Conservation (phyloP, 1,140 invertebrate species). For the Brachionus calyciflorus region DNA sequence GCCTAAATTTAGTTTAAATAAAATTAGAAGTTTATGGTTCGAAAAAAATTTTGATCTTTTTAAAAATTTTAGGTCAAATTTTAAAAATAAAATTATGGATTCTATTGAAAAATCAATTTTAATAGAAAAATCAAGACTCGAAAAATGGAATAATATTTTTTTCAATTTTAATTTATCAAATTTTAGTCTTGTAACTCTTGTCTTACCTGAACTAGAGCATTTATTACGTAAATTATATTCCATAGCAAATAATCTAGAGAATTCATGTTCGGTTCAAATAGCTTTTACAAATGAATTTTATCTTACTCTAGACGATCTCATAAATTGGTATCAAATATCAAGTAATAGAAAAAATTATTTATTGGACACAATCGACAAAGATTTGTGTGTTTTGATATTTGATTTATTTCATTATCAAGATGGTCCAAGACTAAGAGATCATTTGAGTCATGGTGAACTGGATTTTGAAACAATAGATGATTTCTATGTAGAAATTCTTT, state of each 20-base stretch:
- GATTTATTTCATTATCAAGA: conserved; percentile 28
- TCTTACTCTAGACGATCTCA: conserved; percentile 30
- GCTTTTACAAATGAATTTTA: conserved; percentile 40
- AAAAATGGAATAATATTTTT: conserved; percentile 4
- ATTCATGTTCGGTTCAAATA: not conserved
- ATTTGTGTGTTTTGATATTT: not conserved
- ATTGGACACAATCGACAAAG: not conserved
- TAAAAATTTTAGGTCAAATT: not conserved
- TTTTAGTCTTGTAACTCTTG: not conserved
- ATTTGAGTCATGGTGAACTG: conserved; percentile 24
- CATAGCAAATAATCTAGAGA: not conserved
- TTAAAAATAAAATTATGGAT: not conserved
- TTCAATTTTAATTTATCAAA: not conserved
- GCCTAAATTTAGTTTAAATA: conserved; percentile 16
- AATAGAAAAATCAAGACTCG: not conserved
- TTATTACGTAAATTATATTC: conserved; percentile 3
- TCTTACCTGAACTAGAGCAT: conserved; percentile 29
- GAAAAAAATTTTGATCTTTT: conserved; percentile 5
- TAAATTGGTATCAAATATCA: not conserved
- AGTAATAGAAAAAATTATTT: not conserved
- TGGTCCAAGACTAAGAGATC: conserved; percentile 43
- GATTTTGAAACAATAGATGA: not conserved
- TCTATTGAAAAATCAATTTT: not conserved
- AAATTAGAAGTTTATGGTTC: not conserved
- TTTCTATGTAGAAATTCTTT: not conserved